These are phyloP conservation scores for Drosophila ogumai DNA, from an alignment of 1,140 invertebrate species.

Conservation along the genomic window DNA sequence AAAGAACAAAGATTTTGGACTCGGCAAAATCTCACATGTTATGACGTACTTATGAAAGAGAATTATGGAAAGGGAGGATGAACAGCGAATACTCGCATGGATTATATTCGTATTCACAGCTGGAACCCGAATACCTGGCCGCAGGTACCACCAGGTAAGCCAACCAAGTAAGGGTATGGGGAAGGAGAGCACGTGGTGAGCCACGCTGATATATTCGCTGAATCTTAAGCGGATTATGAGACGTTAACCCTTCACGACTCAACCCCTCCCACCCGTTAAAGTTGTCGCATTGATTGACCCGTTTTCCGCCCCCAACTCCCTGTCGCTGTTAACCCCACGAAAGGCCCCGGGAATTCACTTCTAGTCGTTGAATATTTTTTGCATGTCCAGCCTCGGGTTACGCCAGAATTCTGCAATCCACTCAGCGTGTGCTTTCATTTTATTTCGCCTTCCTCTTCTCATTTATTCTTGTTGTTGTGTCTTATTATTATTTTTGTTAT, in stretches of 20 bases:
- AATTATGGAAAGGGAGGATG: neutral
- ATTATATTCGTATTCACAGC: conserved; percentile 22
- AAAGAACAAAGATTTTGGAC: neutral
- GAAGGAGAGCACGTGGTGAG: conserved; percentile 28
- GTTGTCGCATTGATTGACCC: conserved; percentile 41
- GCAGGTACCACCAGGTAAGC: conserved; percentile 23
- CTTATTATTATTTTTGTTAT: conserved; percentile 65
- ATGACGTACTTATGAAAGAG: neutral
- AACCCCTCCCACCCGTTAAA: neutral
- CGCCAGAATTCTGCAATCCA: conserved; percentile 63
- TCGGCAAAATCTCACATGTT: conserved; percentile 7
- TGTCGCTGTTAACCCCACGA: conserved; percentile 17
- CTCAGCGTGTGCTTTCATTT: conserved; percentile 67
- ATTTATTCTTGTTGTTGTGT: neutral
- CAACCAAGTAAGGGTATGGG: neutral
- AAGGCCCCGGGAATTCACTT: conserved; percentile 16
- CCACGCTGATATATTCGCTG: conserved; percentile 20
- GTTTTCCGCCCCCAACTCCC: conserved; percentile 25
- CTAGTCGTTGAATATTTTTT: conserved; percentile 46
- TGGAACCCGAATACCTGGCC: conserved; percentile 9
- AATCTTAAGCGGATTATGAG: conserved; percentile 49
- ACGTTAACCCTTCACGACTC: conserved; percentile 23
- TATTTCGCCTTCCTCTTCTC: conserved; percentile 41
- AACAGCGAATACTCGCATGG: conserved; percentile 6
- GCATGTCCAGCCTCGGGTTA: conserved; percentile 54